Evolutionary conservation across 2,888 invertebrate genomes (phyloP), one percentile per base, ranked within the genome.

Genomic region (Tiliacea aurago): DNA sequence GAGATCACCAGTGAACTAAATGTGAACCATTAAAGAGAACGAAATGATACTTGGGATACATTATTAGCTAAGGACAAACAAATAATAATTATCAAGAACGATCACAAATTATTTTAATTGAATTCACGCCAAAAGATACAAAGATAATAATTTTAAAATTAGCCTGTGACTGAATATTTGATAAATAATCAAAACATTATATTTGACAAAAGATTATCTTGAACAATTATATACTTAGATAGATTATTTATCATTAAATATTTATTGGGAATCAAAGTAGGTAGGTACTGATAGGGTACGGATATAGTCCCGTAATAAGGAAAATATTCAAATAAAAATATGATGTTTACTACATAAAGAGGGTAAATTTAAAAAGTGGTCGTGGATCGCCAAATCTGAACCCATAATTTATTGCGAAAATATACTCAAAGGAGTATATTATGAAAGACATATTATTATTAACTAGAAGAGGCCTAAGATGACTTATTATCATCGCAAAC

Each of bases 201-300:
- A 15, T 18, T 47, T 23, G 28, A 41, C n/a, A 37, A 43, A 41
- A 76, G 41, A 73, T 73, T 66, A 78, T 78, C 56, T 49, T 23
- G 13, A 43, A 49, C 43, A 43, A 73, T n/a, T n/a, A n/a, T n/a
- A n/a, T n/a, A n/a, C n/a, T n/a, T n/a, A n/a, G n/a, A n/a, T n/a
- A n/a, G n/a, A n/a, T n/a, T n/a, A n/a, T 69, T 56, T 68, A 69
- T 41, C 9, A 37, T n/a, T 4, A 15, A 55, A 70, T 11, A 45
- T 47, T 23, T 28, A 37, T 47, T 37, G 15, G 3, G 2, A 47
- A 28, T 55, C 37, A 28, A n/a, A 45, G 33, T 37, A 37, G 37
- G 37, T 37, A 37, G 28, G 28, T 23, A 41, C 2, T 45, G 18
- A 33, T 45, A n/a, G 13, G 7, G 43, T 33, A 70, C n/a, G 33